These are phyloP conservation scores for Andrena camellia DNA, from an alignment of 2,888 invertebrate genomes.

Conservation along the genomic window DNA sequence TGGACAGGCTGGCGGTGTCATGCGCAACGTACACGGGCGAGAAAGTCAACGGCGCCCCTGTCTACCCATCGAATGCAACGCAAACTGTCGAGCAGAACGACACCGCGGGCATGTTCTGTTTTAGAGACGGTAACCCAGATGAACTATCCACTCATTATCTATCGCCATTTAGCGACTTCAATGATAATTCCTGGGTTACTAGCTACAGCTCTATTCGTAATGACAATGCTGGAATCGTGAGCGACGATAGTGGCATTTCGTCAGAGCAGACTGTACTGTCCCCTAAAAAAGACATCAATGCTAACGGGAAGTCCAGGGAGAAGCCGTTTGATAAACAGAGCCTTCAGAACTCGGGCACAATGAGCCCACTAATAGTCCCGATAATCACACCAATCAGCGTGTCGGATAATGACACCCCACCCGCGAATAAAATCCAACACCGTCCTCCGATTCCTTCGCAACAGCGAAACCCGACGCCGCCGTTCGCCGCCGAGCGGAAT, in stretches of 20 bases:
- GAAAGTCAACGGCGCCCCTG: background rate
- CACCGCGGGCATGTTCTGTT: too few species aligned
- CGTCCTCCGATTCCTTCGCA: background rate
- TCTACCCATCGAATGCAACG: background rate
- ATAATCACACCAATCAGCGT: slow-evolving; percentile 28
- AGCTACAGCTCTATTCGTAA: background rate
- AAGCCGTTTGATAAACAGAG: background rate
- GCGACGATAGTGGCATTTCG: background rate
- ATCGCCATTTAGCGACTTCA: too few species aligned
- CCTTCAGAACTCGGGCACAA: too few species aligned
- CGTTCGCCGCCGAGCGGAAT: background rate
- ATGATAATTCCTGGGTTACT: background rate
- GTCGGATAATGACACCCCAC: background rate
- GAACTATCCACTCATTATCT: too few species aligned
- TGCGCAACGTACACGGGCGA: background rate
- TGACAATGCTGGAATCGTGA: background rate
- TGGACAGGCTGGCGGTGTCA: slow-evolving; percentile 8
- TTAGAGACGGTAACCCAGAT: too few species aligned
- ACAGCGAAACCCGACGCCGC: background rate
- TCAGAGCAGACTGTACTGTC: background rate
- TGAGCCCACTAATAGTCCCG: slow-evolving; percentile 17
- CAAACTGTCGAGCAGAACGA: too few species aligned
- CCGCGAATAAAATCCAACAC: background rate
- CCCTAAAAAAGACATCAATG: background rate
- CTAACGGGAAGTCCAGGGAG: background rate